Evolutionary conservation across 2,113 vertebrate genomes (phyloP), one percentile per base, ranked within the genome.

Genomic region (Rhynchopsitta pachyrhyncha): DNA sequence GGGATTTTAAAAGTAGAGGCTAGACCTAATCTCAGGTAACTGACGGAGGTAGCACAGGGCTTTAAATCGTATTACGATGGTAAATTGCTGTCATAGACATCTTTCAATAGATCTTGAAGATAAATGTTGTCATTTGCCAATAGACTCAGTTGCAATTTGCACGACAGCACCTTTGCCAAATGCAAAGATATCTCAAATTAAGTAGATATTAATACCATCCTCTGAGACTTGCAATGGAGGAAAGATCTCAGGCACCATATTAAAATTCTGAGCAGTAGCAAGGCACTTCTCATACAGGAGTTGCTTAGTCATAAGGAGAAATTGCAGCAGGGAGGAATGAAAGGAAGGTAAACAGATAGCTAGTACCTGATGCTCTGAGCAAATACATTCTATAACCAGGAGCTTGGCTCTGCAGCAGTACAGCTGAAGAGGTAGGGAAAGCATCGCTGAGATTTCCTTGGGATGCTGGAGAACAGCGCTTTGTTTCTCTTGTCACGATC

Each of bases 401-500:
- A 90, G 71, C 78, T 41, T 46, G 37, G 60, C 87, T 94, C 55
- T 79, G 91, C 91, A 76, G 67, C 52, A 66, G 27, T 44, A 69
- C 78, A 93, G 76, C 82, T 67, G n/a, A 75, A 75, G 41, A 69
- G 52, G 55, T 20, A 69, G 81, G 57, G 62, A 81, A 88, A 62
- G 55, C 55, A 49, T 44, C 0, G 1, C 85, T 67, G 85, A 92
- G 71, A 71, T 95, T 83, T 89, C 78, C 60, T 46, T 17, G 39
- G 82, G 46, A 64, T 70, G 81, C 67, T 2, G 5, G 57, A 78
- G 62, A 42, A 25, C 44, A 59, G 79, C 0, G 2, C 50, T 95
- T 97, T 97, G 76, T 95, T 92, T 96, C 84, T 90, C 95, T 92
- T 77, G 92, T 97, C 97, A 97, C 95, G 88, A 82, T 73, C 89